Evolutionary conservation across 1,140 invertebrate genomes (phyloP), one percentile per base, ranked within the genome.

Genomic region (Anoplolepis gracilipes): DNA sequence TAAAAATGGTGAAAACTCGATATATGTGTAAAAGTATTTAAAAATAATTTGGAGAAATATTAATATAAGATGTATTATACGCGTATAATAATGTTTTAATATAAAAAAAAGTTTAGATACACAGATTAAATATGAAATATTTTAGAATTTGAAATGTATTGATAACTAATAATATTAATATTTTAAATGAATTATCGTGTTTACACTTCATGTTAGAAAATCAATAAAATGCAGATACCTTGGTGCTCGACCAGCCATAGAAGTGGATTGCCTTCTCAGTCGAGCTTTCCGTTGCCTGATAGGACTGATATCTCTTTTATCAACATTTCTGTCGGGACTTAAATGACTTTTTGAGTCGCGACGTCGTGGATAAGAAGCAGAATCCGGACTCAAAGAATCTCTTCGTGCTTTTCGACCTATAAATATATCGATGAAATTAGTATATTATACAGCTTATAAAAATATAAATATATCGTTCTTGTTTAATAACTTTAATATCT

Each of bases 351-450:
- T 95, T 0, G 97, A 97, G 88, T 98, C 97, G 13, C 97, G 95
- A 16, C 97, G 96, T 77, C 97, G 93, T 76, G 92, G 91, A 86
- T 93, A 94, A 61, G 96, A 97, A 6, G 98, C 98, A 61, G 98
- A 98, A 93, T 98, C 98, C 0, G 98, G 98, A 69, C 98, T 98
- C 4, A 98, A 93, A 0, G 97, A 98, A 91, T 98, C 98, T 67
- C 98, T 95, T 39, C 98, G 95, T 7, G 97, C 97, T 93, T 96
- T 97, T 49, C 97, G 95, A 61, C 97, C 96, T 94, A 96, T 95
- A 73, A 91, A 79, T 19, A 77, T 67, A 89, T 77, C 13, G 33
- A 62, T 16, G 16, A 82, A n/a, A 59, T 67, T 39, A 62, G 28
- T 28, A 0, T n/a, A 8, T 53, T 1, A 8, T 10, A 6, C 42